Evolutionary conservation across 2,888 invertebrate species (phyloP).

Genomic region (Poecilus cupreus): DNA sequence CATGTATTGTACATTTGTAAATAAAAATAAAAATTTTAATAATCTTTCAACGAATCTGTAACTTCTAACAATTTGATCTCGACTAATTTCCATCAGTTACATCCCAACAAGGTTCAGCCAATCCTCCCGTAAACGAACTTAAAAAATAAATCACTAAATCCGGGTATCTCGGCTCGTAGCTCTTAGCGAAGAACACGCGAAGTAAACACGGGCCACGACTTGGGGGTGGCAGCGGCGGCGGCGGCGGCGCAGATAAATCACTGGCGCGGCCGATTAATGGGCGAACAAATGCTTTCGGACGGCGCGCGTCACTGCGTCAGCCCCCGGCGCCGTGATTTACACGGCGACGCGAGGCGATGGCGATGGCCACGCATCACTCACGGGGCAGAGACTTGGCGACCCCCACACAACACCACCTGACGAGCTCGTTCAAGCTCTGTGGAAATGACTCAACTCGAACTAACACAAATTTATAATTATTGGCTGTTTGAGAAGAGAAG

Average conservation of each 20-base stretch:
- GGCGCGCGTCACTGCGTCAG: constrained; percentile 28
- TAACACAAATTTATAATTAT: no score
- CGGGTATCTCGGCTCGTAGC: background rate
- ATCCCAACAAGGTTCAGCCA: background rate
- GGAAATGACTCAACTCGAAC: no score
- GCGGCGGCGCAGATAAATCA: constrained; percentile 27
- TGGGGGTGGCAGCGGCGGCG: background rate
- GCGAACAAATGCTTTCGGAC: constrained; percentile 69
- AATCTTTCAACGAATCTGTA: no score
- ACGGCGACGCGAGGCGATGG: background rate
- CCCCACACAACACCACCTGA: no score
- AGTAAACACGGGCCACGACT: constrained; percentile 34
- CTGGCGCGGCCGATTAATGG: constrained; percentile 70
- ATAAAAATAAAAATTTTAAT: no score
- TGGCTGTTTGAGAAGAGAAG: no score
- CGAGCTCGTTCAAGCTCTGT: no score
- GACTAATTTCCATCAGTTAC: background rate
- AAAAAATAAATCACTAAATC: constrained; percentile 20
- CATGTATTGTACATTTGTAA: no score
- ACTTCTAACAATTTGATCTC: background rate
- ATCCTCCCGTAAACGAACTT: background rate
- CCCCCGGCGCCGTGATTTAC: constrained; percentile 38
- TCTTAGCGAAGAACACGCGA: constrained; percentile 3
- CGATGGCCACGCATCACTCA: background rate
- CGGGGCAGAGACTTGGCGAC: no score